Base-by-base conservation (phyloP, 2,113 vertebrate genomes). In the Pluvialis apricaria region DNA sequence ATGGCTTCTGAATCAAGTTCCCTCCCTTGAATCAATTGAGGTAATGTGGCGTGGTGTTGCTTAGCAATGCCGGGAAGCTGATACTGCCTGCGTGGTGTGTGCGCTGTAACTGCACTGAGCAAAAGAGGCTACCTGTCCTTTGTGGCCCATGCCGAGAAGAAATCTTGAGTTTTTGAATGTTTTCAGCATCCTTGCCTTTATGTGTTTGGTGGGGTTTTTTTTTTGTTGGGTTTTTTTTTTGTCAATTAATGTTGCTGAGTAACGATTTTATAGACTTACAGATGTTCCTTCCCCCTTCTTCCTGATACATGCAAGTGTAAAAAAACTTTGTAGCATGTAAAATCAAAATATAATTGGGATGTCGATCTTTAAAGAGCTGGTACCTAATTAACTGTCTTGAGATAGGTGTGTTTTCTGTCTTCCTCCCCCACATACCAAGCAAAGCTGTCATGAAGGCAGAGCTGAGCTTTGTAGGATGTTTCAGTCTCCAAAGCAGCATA, bases 41-140 rank as follows among this genome's bases (percentile, higher is more conserved):
- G 57, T 86, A 93, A 93, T 91, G 91, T 90, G 96, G 86, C 51
- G 17, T 85, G 72, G 78, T 70, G 89, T 96, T 97, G 96, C 96
- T 95, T 97, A 97, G 97, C 95, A 97, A 93, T 97, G 89, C 61
- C 2, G 47, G 52, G 83, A 58, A 96, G 87, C 90, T 88, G 81
- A 84, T 96, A 71, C 72, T 0, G 40, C 88, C 88, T 85, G 86
- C 70, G 68, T 86, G 49, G 22, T 83, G 85, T 54, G 70, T 73
- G 58, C 3, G 13, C 61, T 68, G 45, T 17, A 66, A 40, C 78
- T 16, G 12, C 11, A 1, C 54, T 29, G 32, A 89, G 87, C 69
- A 62, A 79, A 77, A 87, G 60, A 51, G 16, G 7, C 86, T 82
- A 38, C 83, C 44, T 82, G 81, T 79, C 70, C 80, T 87, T 42